Evolutionary conservation across 2,113 vertebrate genomes (phyloP).

Genomic region (human): GRCh38 chr4:23479001-23479500

Average conservation of each 20-base stretch:
- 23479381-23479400: neutral
- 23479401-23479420: neutral
- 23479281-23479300: neutral
- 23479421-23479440: neutral
- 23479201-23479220: neutral
- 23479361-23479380: neutral
- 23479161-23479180: neutral
- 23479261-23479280: conserved; percentile 34
- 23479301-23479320: neutral
- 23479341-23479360: neutral
- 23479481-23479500: neutral
- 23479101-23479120: neutral
- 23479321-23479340: neutral
- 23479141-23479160: neutral
- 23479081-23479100: neutral
- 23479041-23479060: neutral
- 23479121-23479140: neutral
- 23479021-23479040: neutral
- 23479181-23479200: neutral
- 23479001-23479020: neutral
- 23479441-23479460: neutral
- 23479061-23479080: neutral
- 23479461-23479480: neutral
- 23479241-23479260: neutral
- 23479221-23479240: neutral